Base-by-base conservation (phyloP, 2,797 vertebrate species). In the Diplodus puntazzo region DNA sequence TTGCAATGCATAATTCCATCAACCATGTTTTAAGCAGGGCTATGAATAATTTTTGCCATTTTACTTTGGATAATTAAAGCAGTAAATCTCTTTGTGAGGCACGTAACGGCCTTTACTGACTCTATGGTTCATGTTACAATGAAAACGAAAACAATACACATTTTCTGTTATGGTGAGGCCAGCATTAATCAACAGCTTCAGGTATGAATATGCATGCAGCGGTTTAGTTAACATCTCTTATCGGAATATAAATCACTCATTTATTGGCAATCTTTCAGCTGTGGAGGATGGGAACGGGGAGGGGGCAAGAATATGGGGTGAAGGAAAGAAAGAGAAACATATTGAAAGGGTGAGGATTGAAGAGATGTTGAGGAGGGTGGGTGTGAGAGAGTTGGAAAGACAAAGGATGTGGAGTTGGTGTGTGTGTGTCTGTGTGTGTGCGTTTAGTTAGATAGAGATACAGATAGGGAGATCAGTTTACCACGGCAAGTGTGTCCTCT, bases 21-120 rank as follows among this genome's bases (percentile, higher is more conserved):
- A 90, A 94, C 92, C 84, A 87, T 89, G 88, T 94, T 94, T 94
- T 93, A 95, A 95, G 92, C 91, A 91, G 89, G 88, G 90, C 92
- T 92, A 92, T 94, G 92, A 96, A 95, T 93, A 90, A 90, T 95
- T 93, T 89, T 92, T 89, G 80, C 79, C 91, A 92, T 95, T 95
- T 94, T 93, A 94, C 92, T 94, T 94, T 92, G 86, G 85, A 92
- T 95, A 94, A 95, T 95, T 95, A 94, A 94, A 95, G 94, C 91
- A 90, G 90, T 95, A 95, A 94, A 95, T 95, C 92, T 94, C 89
- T 93, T 93, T 94, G 91, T 91, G 77, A 85, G 87, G 81, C 84
- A 89, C 70, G 78, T 78, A 88, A 85, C 84, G 80, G 87, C 84
- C 87, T 89, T 89, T 84, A 92, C 91, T 74, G 86, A 90, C 88